Evolutionary conservation across 2,888 invertebrate genomes (phyloP), one percentile per base, ranked within the genome.

Genomic region (Philaethria dido): DNA sequence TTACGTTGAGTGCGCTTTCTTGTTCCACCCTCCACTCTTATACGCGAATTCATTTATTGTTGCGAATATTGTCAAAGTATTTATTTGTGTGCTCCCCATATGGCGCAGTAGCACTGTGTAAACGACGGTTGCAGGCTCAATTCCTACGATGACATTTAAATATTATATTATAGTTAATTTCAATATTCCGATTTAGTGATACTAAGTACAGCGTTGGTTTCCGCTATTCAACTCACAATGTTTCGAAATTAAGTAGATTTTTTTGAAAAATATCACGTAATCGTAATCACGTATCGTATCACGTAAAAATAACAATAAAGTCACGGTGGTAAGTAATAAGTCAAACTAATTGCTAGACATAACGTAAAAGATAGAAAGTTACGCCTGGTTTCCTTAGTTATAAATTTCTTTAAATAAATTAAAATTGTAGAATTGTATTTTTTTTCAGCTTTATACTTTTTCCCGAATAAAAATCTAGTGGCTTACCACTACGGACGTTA

Each of bases 1-100:
- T 48, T 14, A n/a, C n/a, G 29, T n/a, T 25, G 25, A 50, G 50
- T 50, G 50, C 50, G 50, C 29, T 29, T 29, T 50, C 50, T n/a
- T 50, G 50, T 50, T 25, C 25, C 25, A 25, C 20, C 8, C n/a
- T n/a, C 9, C n/a, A 25, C 25, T 22, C n/a, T 48, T n/a, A 48
- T 48, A 25, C n/a, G 22, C 29, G n/a, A 29, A 25, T 29, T 50
- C n/a, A 50, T 50, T 50, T 50, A 50, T 50, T 25, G n/a, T 18
- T n/a, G 14, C 8, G 9, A 29, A 25, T 25, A 50, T n/a, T 9
- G 16, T 18, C 14, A 25, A 48, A 20, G 22, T 39, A 39, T 39
- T 39, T 13, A 39, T 11, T 39, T 8, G 33, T 39, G 3, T 39
- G 13, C 13, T 1, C 0, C 13, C 13, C 11, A 13, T 13, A 3